Conservation (phyloP, 2,888 invertebrate genomes). For the Rhagophthalmus giganteus region DNA sequence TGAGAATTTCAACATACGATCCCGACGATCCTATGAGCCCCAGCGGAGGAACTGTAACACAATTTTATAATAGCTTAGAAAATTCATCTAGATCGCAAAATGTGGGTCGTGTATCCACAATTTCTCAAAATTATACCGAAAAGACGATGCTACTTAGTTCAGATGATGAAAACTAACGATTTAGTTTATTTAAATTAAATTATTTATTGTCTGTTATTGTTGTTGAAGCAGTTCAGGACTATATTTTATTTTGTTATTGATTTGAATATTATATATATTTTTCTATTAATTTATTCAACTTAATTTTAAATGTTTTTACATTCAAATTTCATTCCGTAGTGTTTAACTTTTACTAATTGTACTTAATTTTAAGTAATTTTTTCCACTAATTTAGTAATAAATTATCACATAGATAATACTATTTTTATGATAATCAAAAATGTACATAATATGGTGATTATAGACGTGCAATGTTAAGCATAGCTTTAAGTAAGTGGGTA, state of each 20-base stretch:
- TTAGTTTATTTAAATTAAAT: not conserved
- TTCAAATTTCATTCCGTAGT: slow-evolving; percentile 3
- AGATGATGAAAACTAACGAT: slow-evolving; percentile 74
- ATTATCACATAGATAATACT: slow-evolving; percentile 15
- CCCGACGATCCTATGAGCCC: slow-evolving; percentile 66
- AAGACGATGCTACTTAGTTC: slow-evolving; percentile 94
- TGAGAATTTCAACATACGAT: slow-evolving; percentile 68
- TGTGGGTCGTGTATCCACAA: slow-evolving; percentile 75
- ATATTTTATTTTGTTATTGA: slow-evolving; percentile 2
- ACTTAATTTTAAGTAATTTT: slow-evolving; percentile 2
- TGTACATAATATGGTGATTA: slow-evolving; percentile 22
- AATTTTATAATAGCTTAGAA: slow-evolving; percentile 49
- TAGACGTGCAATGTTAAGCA: slow-evolving; percentile 25
- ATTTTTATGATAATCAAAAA: slow-evolving; percentile 29
- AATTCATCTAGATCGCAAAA: slow-evolving; percentile 48
- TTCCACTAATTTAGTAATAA: slow-evolving; percentile 1
- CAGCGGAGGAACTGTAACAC: slow-evolving; percentile 49
- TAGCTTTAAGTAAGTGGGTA: slow-evolving; percentile 13
- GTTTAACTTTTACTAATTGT: slow-evolving; percentile 1
- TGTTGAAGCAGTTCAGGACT: not conserved
- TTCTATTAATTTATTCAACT: slow-evolving; percentile 2
- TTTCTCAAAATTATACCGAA: slow-evolving; percentile 88
- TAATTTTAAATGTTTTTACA: not conserved
- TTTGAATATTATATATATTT: slow-evolving; percentile 6
- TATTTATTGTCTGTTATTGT: not conserved